Evolutionary conservation across 2,797 vertebrate genomes (phyloP), one percentile per base, ranked within the genome.

Genomic region (Balearica regulorum): DNA sequence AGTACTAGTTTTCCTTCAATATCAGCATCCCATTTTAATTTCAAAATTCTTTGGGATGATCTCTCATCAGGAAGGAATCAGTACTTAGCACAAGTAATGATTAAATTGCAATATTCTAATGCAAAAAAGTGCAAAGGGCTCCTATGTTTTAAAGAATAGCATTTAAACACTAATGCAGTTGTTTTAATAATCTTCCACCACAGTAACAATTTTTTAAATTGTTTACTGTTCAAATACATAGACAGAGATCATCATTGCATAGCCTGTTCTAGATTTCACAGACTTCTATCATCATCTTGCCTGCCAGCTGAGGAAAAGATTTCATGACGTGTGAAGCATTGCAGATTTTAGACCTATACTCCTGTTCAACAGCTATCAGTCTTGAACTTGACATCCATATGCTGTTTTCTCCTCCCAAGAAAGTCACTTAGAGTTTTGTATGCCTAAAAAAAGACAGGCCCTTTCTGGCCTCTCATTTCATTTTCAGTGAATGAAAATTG

Each of bases 341-440:
- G 94, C 95, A 94, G 93, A 94, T 96, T 96, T 96, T 92, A 93
- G 90, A 91, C 89, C 92, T 81, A 76, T 35, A 92, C 93, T 96
- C 96, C 96, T 96, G 93, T 76, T 96, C 93, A 95, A 68, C 86
- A 96, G 89, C 85, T 86, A 93, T 83, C 93, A 93, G 93, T 83
- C 92, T 90, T 94, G 90, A 96, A 94, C 93, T 92, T 89, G 89
- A 89, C 93, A 95, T 91, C 93, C 93, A 91, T 95, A 97, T 93
- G 95, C 75, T 95, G 96, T 97, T 96, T 93, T 94, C 92, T 95
- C 55, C 51, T 95, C 92, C 57, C 62, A 89, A 46, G 82, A 95
- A 95, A 95, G 84, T 93, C 90, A 94, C 78, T 83, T 64, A 33
- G 71, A 94, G 49, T 79, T 88, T 73, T 66, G 69, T 48, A 78